phyloP scores from a whole-genome alignment of 2,113 vertebrate genomes.

The Gambusia holbrooki region DNA sequence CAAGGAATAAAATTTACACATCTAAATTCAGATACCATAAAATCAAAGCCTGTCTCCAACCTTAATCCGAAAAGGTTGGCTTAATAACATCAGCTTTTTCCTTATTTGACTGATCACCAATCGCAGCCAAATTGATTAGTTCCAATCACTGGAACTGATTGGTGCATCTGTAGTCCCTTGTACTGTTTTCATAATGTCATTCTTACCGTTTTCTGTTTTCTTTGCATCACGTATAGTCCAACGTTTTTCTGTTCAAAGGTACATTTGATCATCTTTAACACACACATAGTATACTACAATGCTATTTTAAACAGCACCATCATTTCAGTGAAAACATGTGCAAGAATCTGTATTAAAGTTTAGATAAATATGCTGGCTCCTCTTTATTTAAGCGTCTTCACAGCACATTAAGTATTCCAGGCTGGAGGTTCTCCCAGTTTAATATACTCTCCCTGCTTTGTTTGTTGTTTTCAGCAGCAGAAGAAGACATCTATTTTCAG shows the following conservation, averaged over 20 bases:
- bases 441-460: neutral
- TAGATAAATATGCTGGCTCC: neutral
- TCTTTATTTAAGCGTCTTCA: neutral
- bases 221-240: neutral
- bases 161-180: too few species aligned
- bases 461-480: neutral
- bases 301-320: neutral
- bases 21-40: too few species aligned
- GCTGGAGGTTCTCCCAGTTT: neutral
- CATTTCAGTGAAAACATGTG: neutral
- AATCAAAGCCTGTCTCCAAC: too few species aligned
- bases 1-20: too few species aligned
- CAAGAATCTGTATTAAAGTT: too few species aligned
- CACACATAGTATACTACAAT: neutral
- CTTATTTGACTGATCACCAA: too few species aligned
- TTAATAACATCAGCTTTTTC: too few species aligned
- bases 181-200: too few species aligned
- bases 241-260: too few species aligned
- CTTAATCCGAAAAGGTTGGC: too few species aligned
- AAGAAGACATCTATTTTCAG: neutral
- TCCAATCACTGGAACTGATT: too few species aligned
- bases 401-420: neutral
- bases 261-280: neutral
- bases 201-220: neutral
- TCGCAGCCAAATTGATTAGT: too few species aligned